Evolutionary conservation across 2,113 vertebrate genomes (phyloP).

Genomic region (Ptilonorhynchus violaceus): DNA sequence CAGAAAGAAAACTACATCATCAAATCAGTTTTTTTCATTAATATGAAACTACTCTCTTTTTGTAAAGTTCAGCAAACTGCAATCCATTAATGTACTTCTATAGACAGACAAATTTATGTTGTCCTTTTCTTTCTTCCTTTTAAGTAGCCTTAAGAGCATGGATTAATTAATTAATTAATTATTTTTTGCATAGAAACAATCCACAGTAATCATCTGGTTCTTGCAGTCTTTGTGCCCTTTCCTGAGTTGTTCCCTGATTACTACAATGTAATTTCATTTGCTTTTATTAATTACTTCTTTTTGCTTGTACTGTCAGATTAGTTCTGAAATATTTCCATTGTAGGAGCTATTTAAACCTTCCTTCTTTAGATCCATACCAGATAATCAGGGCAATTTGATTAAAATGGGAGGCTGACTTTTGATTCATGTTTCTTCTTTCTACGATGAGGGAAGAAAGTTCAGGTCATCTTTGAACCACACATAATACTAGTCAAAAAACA

Average conservation of each 20-base stretch:
- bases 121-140: not conserved
- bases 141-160: not conserved
- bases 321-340: conserved; percentile 35
- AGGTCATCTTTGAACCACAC: not conserved
- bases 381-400: conserved; percentile 19
- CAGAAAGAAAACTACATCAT: not conserved
- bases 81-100: not conserved
- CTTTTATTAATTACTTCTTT: conserved; percentile 49
- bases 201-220: not conserved
- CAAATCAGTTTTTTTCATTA: not conserved
- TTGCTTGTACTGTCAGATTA: conserved; percentile 34
- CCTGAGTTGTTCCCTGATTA: not conserved
- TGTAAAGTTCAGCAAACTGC: not conserved
- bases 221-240: not conserved
- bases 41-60: not conserved
- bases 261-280: conserved; percentile 43
- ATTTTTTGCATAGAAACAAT: not conserved
- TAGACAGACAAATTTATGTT: not conserved
- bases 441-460: not conserved
- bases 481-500: not conserved
- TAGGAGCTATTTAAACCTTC: conserved; percentile 21
- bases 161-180: not conserved
- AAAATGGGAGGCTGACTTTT: not conserved
- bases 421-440: conserved; percentile 1
- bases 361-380: not conserved